Conservation (phyloP, 2,888 invertebrate species). For the Pycnomerus fuliginosus region DNA sequence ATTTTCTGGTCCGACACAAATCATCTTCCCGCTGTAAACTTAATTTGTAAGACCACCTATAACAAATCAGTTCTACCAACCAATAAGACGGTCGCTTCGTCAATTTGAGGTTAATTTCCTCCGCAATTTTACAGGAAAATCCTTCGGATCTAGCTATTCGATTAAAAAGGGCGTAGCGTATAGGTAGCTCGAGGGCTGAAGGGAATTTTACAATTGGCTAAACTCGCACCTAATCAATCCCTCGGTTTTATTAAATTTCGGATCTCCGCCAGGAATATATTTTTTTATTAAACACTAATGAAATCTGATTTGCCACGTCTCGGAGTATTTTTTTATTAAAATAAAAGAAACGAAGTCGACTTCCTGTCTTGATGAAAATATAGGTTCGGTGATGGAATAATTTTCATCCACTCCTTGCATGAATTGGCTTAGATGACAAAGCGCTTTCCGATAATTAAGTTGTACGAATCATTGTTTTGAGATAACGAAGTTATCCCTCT, state of each 20-base stretch:
- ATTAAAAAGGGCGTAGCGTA: slow-evolving; percentile 41
- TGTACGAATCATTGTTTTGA: slow-evolving; percentile 40
- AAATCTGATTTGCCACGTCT: no score
- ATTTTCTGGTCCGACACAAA: slow-evolving; percentile 10
- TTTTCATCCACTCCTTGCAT: slow-evolving; percentile 9
- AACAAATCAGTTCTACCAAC: slow-evolving; percentile 30
- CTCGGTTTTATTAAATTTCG: slow-evolving; percentile 16
- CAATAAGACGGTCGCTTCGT: slow-evolving; percentile 35
- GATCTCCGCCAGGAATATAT: slow-evolving; percentile 4
- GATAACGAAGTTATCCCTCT: slow-evolving; percentile 39
- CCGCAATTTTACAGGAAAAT: slow-evolving; percentile 38
- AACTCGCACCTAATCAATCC: slow-evolving; percentile 20
- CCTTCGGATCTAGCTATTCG: slow-evolving; percentile 38
- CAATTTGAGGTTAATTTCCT: slow-evolving; percentile 46
- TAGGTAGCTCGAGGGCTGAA: slow-evolving; percentile 31
- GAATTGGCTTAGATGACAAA: slow-evolving; percentile 19
- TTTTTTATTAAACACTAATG: no score
- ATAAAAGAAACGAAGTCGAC: background rate
- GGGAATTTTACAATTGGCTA: slow-evolving; percentile 33
- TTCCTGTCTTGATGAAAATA: background rate
- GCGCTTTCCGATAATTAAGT: slow-evolving; percentile 35
- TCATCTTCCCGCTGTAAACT: slow-evolving; percentile 22
- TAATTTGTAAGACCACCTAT: slow-evolving; percentile 36
- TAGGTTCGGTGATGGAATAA: slow-evolving; percentile 6
- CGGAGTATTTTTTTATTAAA: slow-evolving; percentile 7